These are phyloP conservation scores for Leptura quadrifasciata DNA, from an alignment of 2,888 invertebrate species.

Conservation along the genomic window DNA sequence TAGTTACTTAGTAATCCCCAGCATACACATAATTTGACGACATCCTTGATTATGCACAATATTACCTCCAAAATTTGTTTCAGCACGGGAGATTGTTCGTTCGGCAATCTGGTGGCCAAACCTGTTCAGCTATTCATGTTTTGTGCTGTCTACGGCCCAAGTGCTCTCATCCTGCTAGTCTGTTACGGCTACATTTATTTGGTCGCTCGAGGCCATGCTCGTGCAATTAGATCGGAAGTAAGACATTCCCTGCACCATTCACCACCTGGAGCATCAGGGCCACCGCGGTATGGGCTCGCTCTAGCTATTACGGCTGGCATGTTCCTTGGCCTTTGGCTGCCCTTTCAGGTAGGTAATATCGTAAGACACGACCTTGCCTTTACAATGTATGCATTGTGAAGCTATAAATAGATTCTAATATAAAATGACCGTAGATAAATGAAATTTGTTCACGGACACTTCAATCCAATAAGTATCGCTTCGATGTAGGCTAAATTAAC, in stretches of 20 bases:
- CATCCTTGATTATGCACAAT: background rate
- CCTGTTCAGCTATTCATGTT: constrained; percentile 77
- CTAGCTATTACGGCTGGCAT: constrained; percentile 79
- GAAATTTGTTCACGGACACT: background rate
- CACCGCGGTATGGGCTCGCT: constrained; percentile 79
- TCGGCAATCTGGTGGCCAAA: constrained; percentile 74
- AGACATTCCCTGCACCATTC: constrained; percentile 76
- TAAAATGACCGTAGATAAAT: constrained; percentile 8
- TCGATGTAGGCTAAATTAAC: no score
- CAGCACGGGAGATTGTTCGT: constrained; percentile 74
- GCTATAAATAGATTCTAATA: constrained; percentile 19
- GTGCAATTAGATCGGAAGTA: constrained; percentile 78
- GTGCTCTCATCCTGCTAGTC: constrained; percentile 76
- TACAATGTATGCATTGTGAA: background rate
- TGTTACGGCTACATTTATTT: constrained; percentile 81
- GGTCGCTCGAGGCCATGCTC: constrained; percentile 79
- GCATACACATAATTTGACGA: no score
- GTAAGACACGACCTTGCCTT: background rate
- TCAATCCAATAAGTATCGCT: no score
- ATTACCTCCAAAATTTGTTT: constrained; percentile 46
- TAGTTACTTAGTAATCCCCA: no score
- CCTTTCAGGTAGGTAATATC: constrained; percentile 76
- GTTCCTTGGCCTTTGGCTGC: constrained; percentile 79
- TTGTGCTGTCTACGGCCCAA: constrained; percentile 78
- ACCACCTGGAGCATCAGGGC: constrained; percentile 63